These are phyloP conservation scores for Drosophila virilis DNA, from an alignment of 1,140 invertebrate species.

Conservation along the genomic window DNA sequence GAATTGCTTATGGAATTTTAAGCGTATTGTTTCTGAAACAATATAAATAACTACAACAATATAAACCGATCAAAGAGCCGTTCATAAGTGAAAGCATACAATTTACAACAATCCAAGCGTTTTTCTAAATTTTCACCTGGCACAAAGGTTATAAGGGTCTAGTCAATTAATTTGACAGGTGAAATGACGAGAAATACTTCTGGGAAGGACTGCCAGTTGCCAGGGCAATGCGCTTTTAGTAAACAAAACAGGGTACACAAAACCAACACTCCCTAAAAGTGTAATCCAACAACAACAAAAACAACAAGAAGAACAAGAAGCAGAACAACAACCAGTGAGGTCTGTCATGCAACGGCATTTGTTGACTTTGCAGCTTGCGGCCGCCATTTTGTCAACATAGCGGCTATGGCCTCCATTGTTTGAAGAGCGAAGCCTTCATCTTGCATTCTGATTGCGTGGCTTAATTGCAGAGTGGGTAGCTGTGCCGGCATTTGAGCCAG, in stretches of 20 bases:
- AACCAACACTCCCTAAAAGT: conserved; percentile 58
- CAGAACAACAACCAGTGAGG: conserved; percentile 35
- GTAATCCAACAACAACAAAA: conserved; percentile 38
- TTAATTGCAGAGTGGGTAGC: conserved; percentile 66
- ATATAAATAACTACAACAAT: not conserved
- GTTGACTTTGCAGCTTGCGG: conserved; percentile 76
- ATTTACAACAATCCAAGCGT: not conserved
- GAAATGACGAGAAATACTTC: not conserved
- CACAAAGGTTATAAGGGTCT: not conserved
- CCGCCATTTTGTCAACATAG: conserved; percentile 72
- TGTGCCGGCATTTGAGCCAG: conserved; percentile 49
- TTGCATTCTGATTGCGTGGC: conserved; percentile 81
- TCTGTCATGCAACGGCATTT: conserved; percentile 54
- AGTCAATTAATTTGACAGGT: conserved; percentile 10
- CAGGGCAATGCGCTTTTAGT: conserved; percentile 25
- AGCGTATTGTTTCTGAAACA: no score
- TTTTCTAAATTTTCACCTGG: not conserved
- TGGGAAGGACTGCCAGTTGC: not conserved
- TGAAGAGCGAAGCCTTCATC: conserved; percentile 69
- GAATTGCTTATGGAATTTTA: no score
- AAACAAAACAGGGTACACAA: conserved; percentile 38
- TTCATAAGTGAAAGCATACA: not conserved
- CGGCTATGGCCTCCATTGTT: conserved; percentile 57
- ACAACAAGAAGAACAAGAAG: conserved; percentile 26
- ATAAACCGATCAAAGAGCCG: not conserved